phyloP scores from a whole-genome alignment of 92 coral and sea anemone genomes.

The Epizoanthus rinbou region DNA sequence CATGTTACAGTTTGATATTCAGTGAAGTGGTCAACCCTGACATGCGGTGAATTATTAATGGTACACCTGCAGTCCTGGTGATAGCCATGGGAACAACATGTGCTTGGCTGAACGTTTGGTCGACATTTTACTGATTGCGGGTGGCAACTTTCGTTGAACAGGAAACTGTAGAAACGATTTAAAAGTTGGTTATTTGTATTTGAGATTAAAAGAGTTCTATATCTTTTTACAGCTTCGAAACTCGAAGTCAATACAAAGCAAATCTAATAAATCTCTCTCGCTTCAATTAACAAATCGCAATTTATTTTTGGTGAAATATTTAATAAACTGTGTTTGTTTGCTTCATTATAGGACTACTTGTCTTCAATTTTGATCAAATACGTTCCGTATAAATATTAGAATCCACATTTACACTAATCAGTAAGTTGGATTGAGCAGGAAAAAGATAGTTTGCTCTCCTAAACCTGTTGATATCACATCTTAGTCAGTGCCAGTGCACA shows the following conservation, averaged over 20 bases:
- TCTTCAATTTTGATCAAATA: not conserved
- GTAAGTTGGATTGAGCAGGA: not conserved
- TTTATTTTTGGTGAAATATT: not conserved
- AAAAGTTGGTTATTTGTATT: not conserved
- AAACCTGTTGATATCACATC: not conserved
- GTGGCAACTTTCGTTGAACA: constrained; percentile 1
- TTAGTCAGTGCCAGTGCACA: too few species aligned
- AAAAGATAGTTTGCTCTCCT: constrained; percentile 21
- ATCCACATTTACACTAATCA: not conserved
- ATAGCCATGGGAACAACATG: too few species aligned
- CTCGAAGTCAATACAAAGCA: constrained; percentile 1
- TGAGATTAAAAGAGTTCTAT: too few species aligned
- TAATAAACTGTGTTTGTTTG: not conserved
- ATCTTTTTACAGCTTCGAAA: too few species aligned
- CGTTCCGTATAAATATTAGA: not conserved
- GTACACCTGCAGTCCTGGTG: not conserved
- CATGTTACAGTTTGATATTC: not conserved
- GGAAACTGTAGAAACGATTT: not conserved
- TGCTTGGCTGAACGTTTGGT: not conserved
- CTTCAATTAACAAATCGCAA: too few species aligned
- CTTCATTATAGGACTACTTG: not conserved
- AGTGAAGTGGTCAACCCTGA: not conserved
- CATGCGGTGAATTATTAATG: constrained; percentile 5
- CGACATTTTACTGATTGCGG: not conserved
- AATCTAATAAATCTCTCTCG: not conserved